Percentiles rank a stretch among this genome's conserved stretches.
Evolutionary conservation across 2,113 vertebrate genomes (phyloP).

Genomic region (Sceloporus tristichus): DNA sequence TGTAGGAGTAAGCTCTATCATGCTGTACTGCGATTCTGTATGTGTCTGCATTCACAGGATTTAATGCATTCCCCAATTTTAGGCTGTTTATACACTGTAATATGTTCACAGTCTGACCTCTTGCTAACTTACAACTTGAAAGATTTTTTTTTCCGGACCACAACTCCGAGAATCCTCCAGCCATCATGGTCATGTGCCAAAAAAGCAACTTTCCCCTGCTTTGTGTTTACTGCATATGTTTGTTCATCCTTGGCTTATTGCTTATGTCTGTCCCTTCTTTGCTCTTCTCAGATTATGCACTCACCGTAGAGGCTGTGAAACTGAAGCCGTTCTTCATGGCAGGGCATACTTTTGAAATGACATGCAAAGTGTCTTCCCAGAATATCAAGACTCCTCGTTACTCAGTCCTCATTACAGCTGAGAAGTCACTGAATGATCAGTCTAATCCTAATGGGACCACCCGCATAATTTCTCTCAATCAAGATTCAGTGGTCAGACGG

Average conservation of each 20-base stretch:
- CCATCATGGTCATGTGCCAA: too few species aligned
- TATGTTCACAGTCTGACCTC: neutral
- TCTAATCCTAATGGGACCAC: slow-evolving; percentile 70
- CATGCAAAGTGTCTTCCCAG: slow-evolving; percentile 83
- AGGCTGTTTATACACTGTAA: neutral
- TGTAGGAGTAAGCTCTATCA: neutral
- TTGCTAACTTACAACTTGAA: too few species aligned
- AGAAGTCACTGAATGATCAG: slow-evolving; percentile 76
- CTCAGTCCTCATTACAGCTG: slow-evolving; percentile 87
- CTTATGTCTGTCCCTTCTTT: slow-evolving; percentile 53
- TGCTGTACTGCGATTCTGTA: slow-evolving; percentile 19
- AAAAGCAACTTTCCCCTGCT: too few species aligned
- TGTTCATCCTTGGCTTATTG: slow-evolving; percentile 19
- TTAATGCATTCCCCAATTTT: neutral
- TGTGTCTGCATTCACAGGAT: slow-evolving; percentile 13
- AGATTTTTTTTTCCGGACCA: too few species aligned
- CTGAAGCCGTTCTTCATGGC: slow-evolving; percentile 86
- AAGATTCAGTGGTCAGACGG: slow-evolving; percentile 86
- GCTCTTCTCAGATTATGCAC: slow-evolving; percentile 76
- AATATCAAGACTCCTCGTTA: slow-evolving; percentile 90
- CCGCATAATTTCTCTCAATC: slow-evolving; percentile 88
- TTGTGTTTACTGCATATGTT: neutral
- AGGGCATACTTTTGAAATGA: slow-evolving; percentile 97
- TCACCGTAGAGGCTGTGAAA: slow-evolving; percentile 82
- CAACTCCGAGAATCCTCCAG: too few species aligned